Percentiles rank a stretch among this genome's conserved stretches.
Conservation (phyloP, 2,797 vertebrate genomes). For the Melanotaenia boesemani region DNA sequence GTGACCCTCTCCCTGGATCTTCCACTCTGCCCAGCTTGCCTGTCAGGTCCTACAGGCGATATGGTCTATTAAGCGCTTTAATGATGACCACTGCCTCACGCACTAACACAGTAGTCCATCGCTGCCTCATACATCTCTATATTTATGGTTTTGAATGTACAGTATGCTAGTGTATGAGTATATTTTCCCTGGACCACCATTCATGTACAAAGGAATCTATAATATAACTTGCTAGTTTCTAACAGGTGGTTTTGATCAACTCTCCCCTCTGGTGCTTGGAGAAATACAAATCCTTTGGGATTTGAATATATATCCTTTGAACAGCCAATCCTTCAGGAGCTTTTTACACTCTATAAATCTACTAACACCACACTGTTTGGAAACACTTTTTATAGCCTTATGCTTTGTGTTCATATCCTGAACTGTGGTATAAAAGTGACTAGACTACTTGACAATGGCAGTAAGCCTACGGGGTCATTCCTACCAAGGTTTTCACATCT, state of each 20-base stretch:
- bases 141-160: constrained; percentile 21
- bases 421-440: constrained; percentile 56
- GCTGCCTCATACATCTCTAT: constrained; percentile 25
- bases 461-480: constrained; percentile 63
- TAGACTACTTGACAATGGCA: constrained; percentile 63
- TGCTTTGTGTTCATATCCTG: constrained; percentile 63
- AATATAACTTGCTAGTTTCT: constrained; percentile 43
- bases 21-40: constrained; percentile 64
- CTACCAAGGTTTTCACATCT: constrained; percentile 62
- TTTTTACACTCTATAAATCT: constrained; percentile 72
- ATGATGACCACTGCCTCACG: constrained; percentile 77
- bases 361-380: constrained; percentile 64
- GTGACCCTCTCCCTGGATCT: constrained; percentile 77
- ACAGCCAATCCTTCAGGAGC: constrained; percentile 57
- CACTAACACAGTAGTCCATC: constrained; percentile 41
- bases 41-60: constrained; percentile 73
- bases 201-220: constrained; percentile 14
- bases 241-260: constrained; percentile 50
- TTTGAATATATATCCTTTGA: constrained; percentile 66
- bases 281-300: constrained; percentile 65
- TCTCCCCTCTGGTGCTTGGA: constrained; percentile 30
- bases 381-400: constrained; percentile 66
- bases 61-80: constrained; percentile 84
- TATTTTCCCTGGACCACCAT: constrained; percentile 25
- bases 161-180: constrained; percentile 6